These are phyloP conservation scores for Hemicrepidius hirtus DNA, from an alignment of 2,888 invertebrate genomes.

Conservation along the genomic window DNA sequence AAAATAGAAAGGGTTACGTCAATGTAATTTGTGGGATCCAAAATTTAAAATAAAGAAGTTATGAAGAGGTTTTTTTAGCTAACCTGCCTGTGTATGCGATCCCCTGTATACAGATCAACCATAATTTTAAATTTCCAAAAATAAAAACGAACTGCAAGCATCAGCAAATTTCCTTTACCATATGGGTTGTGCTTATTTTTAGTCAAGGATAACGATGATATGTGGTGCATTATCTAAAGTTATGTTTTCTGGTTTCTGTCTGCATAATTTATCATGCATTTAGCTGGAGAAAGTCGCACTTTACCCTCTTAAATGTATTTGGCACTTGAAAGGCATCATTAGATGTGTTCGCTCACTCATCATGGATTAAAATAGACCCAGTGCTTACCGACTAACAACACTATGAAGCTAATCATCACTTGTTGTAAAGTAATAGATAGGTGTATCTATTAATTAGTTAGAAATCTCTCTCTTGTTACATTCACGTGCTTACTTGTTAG, in stretches of 20 bases:
- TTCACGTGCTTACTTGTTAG: no score
- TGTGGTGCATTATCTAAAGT: neutral
- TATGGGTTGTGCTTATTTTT: neutral
- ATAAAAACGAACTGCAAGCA: no score
- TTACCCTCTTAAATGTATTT: slow-evolving; percentile 16
- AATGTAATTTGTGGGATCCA: no score
- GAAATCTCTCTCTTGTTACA: no score
- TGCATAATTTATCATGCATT: slow-evolving; percentile 1
- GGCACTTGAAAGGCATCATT: slow-evolving; percentile 28
- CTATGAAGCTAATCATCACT: neutral
- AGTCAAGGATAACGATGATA: neutral
- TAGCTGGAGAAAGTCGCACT: slow-evolving; percentile 20
- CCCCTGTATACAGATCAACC: no score
- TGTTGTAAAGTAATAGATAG: neutral
- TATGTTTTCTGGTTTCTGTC: neutral
- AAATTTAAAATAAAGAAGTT: no score
- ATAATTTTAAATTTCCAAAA: no score
- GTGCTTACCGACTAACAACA: slow-evolving; percentile 5
- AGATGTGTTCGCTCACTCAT: slow-evolving; percentile 7
- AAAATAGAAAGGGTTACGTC: no score
- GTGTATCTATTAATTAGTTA: no score
- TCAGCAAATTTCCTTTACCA: neutral
- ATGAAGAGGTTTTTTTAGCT: no score
- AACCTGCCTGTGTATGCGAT: no score
- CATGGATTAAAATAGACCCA: slow-evolving; percentile 8